Base-by-base conservation (phyloP, 2,888 invertebrate species). In the Meliscaeva auricollis region DNA sequence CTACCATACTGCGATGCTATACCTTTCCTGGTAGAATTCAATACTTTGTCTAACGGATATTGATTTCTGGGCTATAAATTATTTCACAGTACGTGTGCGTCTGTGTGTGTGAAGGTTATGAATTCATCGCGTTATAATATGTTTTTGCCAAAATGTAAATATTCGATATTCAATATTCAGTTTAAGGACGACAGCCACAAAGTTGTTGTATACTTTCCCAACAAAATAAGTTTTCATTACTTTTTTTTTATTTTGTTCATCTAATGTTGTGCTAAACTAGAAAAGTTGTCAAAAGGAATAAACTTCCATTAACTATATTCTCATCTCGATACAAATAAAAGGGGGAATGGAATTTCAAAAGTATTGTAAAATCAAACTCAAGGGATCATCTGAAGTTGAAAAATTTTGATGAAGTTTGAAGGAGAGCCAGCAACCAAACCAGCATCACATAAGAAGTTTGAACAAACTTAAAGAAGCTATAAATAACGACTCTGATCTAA, bases 131-230 rank as follows among this genome's bases (percentile, higher is more conserved):
- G 32, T 64, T 48, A 32, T 35, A 38, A 58, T 58, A 20, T 32
- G n/a, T 35, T 64, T 48, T 64, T 32, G 22, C 17, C 17, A 38
- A 35, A 17, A 35, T 48, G 48, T 48, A 48, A 32, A 44, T 66
- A n/a, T 66, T 66, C 52, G 44, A 77, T 15, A 76, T 66, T 82
- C 58, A 82, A 77, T 77, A 82, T 72, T 82, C 17, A 60, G 35
- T 46, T 66, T 66, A 11, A n/a, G 44, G 54, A 13, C 9, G 48
- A 46, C 41, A 46, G 46, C 62, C 62, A 17, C 46, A 46, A 64
- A 64, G 62, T 35, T 46, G n/a, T n/a, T n/a, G n/a, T n/a, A n/a
- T 52, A 46, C 17, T 46, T 64, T 44, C 6, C n/a, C 30, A 46
- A 64, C 46, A 46, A 64, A 64, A 64, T 17, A 6, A 17, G 8